These are phyloP conservation scores for Cyprinella venusta DNA, from an alignment of 2,797 vertebrate species.

Conservation along the genomic window DNA sequence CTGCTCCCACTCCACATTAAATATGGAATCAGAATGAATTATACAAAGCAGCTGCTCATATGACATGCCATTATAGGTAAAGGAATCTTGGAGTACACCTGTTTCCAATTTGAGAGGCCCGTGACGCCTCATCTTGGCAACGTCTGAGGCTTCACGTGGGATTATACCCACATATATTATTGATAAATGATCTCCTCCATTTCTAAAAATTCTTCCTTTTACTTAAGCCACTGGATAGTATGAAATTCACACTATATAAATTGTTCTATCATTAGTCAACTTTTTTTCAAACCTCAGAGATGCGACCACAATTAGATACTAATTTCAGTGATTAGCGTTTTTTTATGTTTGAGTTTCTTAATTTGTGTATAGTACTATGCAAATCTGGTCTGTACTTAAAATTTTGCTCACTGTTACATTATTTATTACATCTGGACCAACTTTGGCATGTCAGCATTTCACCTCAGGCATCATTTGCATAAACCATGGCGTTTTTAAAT, in stretches of 20 bases:
- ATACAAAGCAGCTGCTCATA: slow-evolving; percentile 80
- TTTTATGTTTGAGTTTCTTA: neutral
- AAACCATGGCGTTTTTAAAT: slow-evolving; percentile 70
- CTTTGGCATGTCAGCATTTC: slow-evolving; percentile 9
- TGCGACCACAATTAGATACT: neutral
- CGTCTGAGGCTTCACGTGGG: slow-evolving; percentile 61
- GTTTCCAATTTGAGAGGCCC: slow-evolving; percentile 71
- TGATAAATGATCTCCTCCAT: slow-evolving; percentile 68
- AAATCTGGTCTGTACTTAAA: neutral
- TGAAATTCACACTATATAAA: neutral
- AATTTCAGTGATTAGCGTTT: neutral
- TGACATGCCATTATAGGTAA: slow-evolving; percentile 72
- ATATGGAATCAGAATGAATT: slow-evolving; percentile 81
- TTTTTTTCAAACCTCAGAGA: neutral
- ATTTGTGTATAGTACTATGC: neutral
- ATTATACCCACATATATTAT: slow-evolving; percentile 69
- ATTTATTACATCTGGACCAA: slow-evolving; percentile 10
- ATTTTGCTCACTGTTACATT: neutral
- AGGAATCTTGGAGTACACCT: slow-evolving; percentile 71
- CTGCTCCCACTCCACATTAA: slow-evolving; percentile 70
- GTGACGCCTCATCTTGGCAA: slow-evolving; percentile 68
- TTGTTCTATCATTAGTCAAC: neutral
- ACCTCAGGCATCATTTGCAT: slow-evolving; percentile 55
- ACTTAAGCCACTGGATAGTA: neutral
- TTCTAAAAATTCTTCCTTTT: slow-evolving; percentile 22